phyloP scores from a whole-genome alignment of 2,113 vertebrate species.

The Leucopternis melanops region DNA sequence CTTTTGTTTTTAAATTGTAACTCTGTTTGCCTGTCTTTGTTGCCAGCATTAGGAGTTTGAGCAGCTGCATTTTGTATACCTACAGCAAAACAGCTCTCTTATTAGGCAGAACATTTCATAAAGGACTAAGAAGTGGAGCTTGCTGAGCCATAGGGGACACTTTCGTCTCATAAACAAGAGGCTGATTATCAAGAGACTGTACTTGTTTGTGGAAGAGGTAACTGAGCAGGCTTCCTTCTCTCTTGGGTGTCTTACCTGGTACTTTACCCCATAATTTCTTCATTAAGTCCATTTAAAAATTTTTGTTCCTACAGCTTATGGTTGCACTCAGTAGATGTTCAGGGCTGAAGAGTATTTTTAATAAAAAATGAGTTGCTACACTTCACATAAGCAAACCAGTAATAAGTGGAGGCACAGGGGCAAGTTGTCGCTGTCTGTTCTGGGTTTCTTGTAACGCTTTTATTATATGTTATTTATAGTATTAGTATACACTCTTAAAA shows the following conservation, averaged over 20 bases:
- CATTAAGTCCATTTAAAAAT: background rate
- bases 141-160: slow-evolving; percentile 45
- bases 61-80: slow-evolving; percentile 37
- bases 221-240: slow-evolving; percentile 59
- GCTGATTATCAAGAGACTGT: slow-evolving; percentile 50
- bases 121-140: background rate
- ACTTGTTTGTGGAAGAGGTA: slow-evolving; percentile 68
- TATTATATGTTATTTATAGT: background rate
- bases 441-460: background rate
- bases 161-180: slow-evolving; percentile 59
- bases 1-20: slow-evolving; percentile 46
- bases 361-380: background rate
- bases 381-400: background rate
- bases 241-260: slow-evolving; percentile 45
- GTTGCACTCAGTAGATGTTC: background rate
- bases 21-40: background rate
- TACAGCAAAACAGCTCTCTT: slow-evolving; percentile 42
- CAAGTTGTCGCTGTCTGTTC: accelerated
- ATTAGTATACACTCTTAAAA: background rate
- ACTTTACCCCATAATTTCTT: background rate
- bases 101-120: slow-evolving; percentile 5
- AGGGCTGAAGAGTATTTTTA: background rate
- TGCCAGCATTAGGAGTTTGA: background rate
- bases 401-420: background rate
- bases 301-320: background rate